Conservation (phyloP, 2,888 invertebrate species). For the Polyommatus icarus region DNA sequence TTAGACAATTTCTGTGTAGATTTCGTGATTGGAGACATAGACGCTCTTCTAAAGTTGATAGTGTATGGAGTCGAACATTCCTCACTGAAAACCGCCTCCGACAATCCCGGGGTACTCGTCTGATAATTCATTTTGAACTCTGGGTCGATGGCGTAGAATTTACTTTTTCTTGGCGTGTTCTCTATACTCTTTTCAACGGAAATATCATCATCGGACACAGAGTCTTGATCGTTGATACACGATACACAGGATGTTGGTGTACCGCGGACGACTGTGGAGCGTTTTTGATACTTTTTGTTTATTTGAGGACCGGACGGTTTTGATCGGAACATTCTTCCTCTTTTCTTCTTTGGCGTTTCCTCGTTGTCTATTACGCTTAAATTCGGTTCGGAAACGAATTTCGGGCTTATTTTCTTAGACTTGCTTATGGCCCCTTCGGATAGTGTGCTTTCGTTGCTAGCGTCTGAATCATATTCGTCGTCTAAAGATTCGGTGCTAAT, state of each 20-base stretch:
- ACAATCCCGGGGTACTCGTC: slow-evolving; percentile 71
- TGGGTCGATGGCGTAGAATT: slow-evolving; percentile 44
- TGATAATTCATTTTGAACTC: slow-evolving; percentile 61
- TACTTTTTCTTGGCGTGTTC: slow-evolving; percentile 59
- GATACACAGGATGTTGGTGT: slow-evolving; percentile 71
- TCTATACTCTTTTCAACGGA: slow-evolving; percentile 46
- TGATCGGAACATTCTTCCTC: slow-evolving; percentile 66
- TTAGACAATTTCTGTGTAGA: slow-evolving; percentile 92
- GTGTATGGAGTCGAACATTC: slow-evolving; percentile 68
- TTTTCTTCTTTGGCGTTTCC: slow-evolving; percentile 73
- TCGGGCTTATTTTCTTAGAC: slow-evolving; percentile 66
- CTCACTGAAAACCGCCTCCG: slow-evolving; percentile 57
- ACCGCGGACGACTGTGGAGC: slow-evolving; percentile 52
- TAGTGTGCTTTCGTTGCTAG: slow-evolving; percentile 70
- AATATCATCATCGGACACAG: slow-evolving; percentile 54
- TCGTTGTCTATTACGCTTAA: slow-evolving; percentile 64
- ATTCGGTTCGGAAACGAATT: slow-evolving; percentile 76
- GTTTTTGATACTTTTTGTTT: slow-evolving; percentile 71
- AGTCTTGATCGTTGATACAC: slow-evolving; percentile 69
- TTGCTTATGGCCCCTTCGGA: slow-evolving; percentile 67
- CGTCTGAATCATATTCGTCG: slow-evolving; percentile 68
- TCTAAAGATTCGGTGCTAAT: slow-evolving; percentile 66
- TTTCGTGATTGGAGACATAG: slow-evolving; percentile 94
- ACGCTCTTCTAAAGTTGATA: slow-evolving; percentile 82
- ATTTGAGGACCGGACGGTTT: slow-evolving; percentile 60